Base-by-base conservation (phyloP, 2,888 invertebrate species). In the Folsomia manolachei region DNA sequence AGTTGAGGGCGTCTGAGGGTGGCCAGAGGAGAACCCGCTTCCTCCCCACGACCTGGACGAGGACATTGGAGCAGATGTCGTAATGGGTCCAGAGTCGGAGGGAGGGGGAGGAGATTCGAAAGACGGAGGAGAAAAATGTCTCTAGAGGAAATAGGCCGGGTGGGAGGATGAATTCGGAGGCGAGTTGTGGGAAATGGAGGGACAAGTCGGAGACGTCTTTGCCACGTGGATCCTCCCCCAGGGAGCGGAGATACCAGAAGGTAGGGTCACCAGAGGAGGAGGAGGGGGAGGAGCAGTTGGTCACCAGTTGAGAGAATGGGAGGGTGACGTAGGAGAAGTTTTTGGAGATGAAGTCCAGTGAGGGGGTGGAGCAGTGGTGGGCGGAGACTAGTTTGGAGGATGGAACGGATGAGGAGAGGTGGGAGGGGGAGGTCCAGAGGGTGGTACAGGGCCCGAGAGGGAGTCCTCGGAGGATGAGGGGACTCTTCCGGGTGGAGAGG, bases 81-180 rank as follows among this genome's bases (percentile, higher is more conserved):
- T 87, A 87, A 81, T 87, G 87, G 2, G 87, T 87, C 87, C 87
- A 87, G 23, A 87, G 79, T 75, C 85, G 86, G 19, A 86, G 79
- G 18, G 83, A 83, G 52, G 84, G 80, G 1, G 87, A 87, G 23
- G 85, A 84, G 65, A 87, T 85, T 51, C 87, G 83, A 74, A 87
- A 85, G 2, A 87, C 86, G 76, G 86, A 86, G 0, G 87, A 87
- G 81, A 87, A 87, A 75, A 86, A 85, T 14, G 82, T 78, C 14
- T 83, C 82, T 7, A 75, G 68, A 0, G 83, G 81, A 79, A 85
- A 86, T 69, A 86, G 82, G n/a, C n/a, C n/a, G 1, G 82, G 74
- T 4, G 87, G 87, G 71, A 86, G 82, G 19, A 73, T 77, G 1
- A 87, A 81, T 78, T 87, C 87, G 18, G 81, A 72, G 2, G 84